phyloP scores from a whole-genome alignment of 2,797 vertebrate genomes.

The Oceanodroma leucorhoa region DNA sequence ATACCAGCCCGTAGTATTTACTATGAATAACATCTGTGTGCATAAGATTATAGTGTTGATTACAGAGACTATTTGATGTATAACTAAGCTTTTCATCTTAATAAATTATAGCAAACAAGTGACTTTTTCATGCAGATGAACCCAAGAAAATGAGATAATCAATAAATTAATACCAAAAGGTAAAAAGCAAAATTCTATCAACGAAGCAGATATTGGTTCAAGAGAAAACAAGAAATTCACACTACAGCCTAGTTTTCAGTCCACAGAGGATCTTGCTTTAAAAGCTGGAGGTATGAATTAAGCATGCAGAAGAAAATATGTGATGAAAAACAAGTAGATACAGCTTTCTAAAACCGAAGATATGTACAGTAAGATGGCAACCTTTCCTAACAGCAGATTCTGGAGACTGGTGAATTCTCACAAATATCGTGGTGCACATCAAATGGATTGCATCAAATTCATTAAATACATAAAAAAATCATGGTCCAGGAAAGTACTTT shows the following conservation, averaged over 20 bases:
- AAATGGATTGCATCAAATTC: neutral
- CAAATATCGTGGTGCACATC: accelerated
- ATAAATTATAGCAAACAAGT: neutral
- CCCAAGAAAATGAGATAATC: neutral
- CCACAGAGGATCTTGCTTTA: neutral
- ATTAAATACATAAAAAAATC: neutral
- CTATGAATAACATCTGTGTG: neutral
- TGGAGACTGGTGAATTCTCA: neutral
- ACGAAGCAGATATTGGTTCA: neutral
- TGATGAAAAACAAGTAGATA: neutral
- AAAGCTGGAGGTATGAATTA: neutral
- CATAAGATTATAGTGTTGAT: neutral
- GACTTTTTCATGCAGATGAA: neutral
- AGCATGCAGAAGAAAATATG: neutral
- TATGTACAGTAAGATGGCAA: neutral
- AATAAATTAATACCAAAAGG: neutral
- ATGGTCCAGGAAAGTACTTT: neutral
- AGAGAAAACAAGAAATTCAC: neutral
- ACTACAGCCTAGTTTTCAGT: neutral
- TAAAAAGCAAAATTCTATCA: neutral
- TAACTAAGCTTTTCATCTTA: neutral
- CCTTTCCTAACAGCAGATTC: neutral
- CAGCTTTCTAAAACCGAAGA: neutral
- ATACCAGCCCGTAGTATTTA: neutral
- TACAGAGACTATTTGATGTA: neutral